phyloP scores from a whole-genome alignment of 1,140 invertebrate genomes.

The Platorchestia sp. region DNA sequence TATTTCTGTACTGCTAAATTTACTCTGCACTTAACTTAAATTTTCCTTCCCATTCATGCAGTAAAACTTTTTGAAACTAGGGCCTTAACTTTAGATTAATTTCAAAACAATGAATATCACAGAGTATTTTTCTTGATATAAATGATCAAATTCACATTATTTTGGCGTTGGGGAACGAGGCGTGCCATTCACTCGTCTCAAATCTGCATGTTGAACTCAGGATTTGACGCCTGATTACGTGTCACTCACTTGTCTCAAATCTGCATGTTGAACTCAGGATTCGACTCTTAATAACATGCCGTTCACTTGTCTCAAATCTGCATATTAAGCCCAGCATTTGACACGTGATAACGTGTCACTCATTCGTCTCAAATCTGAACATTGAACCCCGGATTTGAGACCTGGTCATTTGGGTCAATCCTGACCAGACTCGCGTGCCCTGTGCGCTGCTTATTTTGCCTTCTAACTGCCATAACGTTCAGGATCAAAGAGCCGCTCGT shows the following conservation, averaged over 20 bases:
- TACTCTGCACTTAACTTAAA: background rate
- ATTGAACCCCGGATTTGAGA: background rate
- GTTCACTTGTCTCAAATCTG: background rate
- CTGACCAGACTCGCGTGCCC: background rate
- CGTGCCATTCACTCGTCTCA: background rate
- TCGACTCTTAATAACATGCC: no score
- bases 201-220: background rate
- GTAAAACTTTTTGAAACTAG: no score
- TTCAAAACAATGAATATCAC: background rate
- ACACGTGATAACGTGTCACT: background rate
- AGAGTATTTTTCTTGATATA: background rate
- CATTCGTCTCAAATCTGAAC: background rate
- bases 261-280: background rate
- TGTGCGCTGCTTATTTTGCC: background rate
- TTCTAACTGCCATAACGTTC: background rate
- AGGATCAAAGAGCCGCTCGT: constrained; percentile 2
- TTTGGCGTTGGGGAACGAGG: background rate
- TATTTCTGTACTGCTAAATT: background rate
- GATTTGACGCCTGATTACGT: background rate
- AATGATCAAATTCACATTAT: background rate
- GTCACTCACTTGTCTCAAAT: background rate
- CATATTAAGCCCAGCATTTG: background rate
- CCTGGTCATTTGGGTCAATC: background rate
- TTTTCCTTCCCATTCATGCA: background rate
- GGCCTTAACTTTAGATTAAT: no score